Evolutionary conservation across 1,140 invertebrate genomes (phyloP), one percentile per base, ranked within the genome.

Genomic region (Drosophila lacteicornis): DNA sequence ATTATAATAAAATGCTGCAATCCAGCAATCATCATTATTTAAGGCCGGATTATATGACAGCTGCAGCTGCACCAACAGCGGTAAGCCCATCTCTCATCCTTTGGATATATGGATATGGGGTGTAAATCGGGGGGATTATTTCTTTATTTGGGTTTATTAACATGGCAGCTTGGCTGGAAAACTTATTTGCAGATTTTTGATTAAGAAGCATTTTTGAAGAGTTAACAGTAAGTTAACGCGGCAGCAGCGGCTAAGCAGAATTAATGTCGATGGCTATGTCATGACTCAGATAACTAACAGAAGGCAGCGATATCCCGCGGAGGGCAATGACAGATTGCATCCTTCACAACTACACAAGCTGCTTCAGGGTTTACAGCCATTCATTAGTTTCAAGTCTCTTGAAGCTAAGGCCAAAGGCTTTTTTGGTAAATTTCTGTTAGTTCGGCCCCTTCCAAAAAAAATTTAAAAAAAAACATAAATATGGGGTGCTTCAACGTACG

Each of bases 41-140:
- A 91, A 95, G 97, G 93, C 97, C 97, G 94, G 97, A 98, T 94
- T 98, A 98, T 93, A 94, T 98, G 92, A 96, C 97, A 85, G 97
- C 97, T 81, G 97, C 97, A 30, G 66, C 84, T 79, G 94, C 97
- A 76, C 97, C 97, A 66, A 97, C 97, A 50, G 97, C 97, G 94
- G 97, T 98, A 95, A 95, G 96, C 94, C n/a, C 33, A 56, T 63
- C 45, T 40, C 15, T 51, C 38, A n/a, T 66, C 36, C n/a, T 69
- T 40, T 58, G 22, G 19, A 25, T 50, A 13, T 50, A 43, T 17
- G 22, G 9, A n/a, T 70, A 19, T 43, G 36, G 17, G 25, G 12
- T 46, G 27, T 25, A 25, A 67, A 36, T 12, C 3, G 0, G 55
- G 9, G 9, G 15, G 19, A 25, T 42, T 22, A 22, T 43, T 12